Evolutionary conservation across 1,140 invertebrate genomes (phyloP).

Genomic region (Anoplophora glabripennis): DNA sequence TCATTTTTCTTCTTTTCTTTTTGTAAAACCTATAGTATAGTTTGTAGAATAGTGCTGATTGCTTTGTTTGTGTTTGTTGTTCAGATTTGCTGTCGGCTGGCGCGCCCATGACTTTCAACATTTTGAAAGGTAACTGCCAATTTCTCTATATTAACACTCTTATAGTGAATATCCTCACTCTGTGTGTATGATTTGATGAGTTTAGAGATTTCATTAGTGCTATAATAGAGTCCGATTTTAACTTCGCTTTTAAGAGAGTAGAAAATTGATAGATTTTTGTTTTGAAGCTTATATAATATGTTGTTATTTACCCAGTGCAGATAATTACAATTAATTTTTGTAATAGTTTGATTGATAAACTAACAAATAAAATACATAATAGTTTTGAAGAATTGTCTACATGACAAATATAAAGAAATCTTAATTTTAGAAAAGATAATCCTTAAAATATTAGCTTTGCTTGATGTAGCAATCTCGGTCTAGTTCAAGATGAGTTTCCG

Average conservation of each 20-base stretch:
- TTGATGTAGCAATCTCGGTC: too few species aligned
- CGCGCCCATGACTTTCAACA: slow-evolving; percentile 71
- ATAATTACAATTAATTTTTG: background rate
- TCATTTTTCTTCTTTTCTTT: background rate
- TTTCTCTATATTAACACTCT: slow-evolving; percentile 29
- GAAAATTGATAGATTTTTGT: background rate
- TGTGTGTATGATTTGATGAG: too few species aligned
- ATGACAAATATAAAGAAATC: too few species aligned
- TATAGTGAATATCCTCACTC: background rate
- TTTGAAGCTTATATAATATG: background rate
- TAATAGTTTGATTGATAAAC: too few species aligned
- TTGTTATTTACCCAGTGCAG: background rate
- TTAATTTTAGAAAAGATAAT: too few species aligned
- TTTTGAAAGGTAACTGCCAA: slow-evolving; percentile 67
- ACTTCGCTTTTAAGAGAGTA: background rate
- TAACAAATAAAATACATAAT: too few species aligned
- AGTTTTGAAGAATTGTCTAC: too few species aligned
- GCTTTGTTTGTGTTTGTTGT: slow-evolving; percentile 63
- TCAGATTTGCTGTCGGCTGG: slow-evolving; percentile 72
- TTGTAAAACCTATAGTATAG: slow-evolving; percentile 18
- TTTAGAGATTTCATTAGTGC: too few species aligned
- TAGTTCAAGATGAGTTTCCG: too few species aligned
- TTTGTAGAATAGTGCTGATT: slow-evolving; percentile 50
- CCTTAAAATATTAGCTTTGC: too few species aligned
- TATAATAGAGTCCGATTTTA: background rate